These are phyloP conservation scores for Diplosoma virens DNA, from an alignment of 23 tunicate species.

Conservation along the genomic window DNA sequence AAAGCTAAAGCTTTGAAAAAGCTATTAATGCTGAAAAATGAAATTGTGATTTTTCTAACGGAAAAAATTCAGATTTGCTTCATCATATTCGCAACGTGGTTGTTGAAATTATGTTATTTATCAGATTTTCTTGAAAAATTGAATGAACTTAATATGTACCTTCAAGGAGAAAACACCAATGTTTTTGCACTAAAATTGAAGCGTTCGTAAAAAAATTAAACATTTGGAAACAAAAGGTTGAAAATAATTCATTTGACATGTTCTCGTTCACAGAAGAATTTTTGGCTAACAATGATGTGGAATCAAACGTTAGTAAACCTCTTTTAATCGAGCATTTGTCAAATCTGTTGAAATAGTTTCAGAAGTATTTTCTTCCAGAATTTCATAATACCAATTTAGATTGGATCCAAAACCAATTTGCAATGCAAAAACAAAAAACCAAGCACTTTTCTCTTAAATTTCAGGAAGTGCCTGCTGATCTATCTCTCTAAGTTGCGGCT, in stretches of 20 bases:
- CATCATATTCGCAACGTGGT: conserved; percentile 48
- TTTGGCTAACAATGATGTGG: conserved; percentile 42
- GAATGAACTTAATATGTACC: conserved; percentile 45
- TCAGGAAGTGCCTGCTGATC: conserved; percentile 35
- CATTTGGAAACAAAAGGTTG: conserved; percentile 23
- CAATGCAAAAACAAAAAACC: conserved; percentile 32
- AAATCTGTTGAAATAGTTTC: conserved; percentile 24
- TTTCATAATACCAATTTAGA: conserved; percentile 19
- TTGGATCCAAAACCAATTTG: conserved; percentile 39
- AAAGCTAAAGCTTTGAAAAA: conserved; percentile 48
- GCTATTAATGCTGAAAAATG: conserved; percentile 51
- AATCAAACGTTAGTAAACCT: conserved; percentile 24
- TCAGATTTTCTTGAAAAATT: conserved; percentile 59
- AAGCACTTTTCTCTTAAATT: conserved; percentile 37
- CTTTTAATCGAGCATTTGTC: conserved; percentile 22
- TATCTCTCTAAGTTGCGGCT: conserved; percentile 42
- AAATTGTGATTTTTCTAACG: conserved; percentile 45
- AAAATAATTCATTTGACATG: conserved; percentile 35
- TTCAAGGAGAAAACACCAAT: conserved; percentile 55
- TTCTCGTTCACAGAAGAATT: conserved; percentile 36
- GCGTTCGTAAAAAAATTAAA: conserved; percentile 41
- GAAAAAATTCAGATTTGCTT: conserved; percentile 41
- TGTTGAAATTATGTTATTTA: conserved; percentile 49
- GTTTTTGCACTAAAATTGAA: conserved; percentile 42
- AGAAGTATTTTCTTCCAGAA: conserved; percentile 31